phyloP scores from a whole-genome alignment of 1,140 invertebrate genomes.

The Argopecten irradians region DNA sequence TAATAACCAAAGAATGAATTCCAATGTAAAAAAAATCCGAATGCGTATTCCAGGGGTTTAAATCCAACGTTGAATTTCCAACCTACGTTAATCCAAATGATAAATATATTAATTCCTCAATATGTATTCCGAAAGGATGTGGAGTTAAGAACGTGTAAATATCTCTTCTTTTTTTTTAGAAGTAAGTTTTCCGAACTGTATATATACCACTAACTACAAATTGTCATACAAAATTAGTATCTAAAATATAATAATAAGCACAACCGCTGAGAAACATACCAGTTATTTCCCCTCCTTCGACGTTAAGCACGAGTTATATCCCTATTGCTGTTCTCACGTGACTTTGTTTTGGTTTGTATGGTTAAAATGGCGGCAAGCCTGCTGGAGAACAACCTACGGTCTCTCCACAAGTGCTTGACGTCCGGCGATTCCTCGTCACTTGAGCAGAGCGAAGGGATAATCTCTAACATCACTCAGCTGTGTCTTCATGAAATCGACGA shows the following conservation, averaged over 20 bases:
- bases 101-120: too few relatives aligned
- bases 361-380: constrained; percentile 60
- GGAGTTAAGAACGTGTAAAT: too few relatives aligned
- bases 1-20: too few relatives aligned
- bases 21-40: too few relatives aligned
- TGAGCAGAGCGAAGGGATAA: constrained; percentile 58
- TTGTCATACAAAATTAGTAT: too few relatives aligned
- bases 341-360: constrained; percentile 22
- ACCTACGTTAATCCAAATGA: too few relatives aligned
- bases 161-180: too few relatives aligned
- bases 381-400: constrained; percentile 58
- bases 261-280: not conserved
- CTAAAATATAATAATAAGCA: not conserved
- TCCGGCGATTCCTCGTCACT: constrained; percentile 38
- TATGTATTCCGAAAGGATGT: too few relatives aligned
- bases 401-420: constrained; percentile 55
- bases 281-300: not conserved
- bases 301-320: not conserved
- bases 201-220: too few relatives aligned
- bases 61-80: too few relatives aligned
- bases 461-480: constrained; percentile 65
- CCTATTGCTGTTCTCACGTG: not conserved
- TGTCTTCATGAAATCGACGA: constrained; percentile 64
- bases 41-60: too few relatives aligned
- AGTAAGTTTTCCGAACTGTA: too few relatives aligned